A percentile compares a stretch with the other conserved stretches of the same genome.
Conservation (phyloP, 2,113 vertebrate genomes). For the Pachypanchax playfairii region DNA sequence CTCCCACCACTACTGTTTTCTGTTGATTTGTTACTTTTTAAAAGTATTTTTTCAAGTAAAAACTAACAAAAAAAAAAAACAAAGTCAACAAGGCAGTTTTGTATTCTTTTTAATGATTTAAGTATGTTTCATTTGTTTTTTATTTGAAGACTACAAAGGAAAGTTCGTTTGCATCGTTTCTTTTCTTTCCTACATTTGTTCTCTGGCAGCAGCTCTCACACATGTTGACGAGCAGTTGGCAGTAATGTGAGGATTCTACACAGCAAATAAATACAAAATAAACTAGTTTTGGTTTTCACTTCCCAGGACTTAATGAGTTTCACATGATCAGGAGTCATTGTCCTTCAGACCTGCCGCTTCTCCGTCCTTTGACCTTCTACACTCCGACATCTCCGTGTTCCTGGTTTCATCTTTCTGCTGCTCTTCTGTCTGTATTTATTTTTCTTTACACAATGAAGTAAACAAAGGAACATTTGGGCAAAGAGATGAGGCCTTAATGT, state of each 20-base stretch:
- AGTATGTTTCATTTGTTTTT: constrained; percentile 13
- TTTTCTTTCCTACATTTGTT: constrained; percentile 1
- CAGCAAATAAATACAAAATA: constrained; percentile 9
- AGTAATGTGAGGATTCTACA: neutral
- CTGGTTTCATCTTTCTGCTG: constrained; percentile 5
- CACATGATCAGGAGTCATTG: constrained; percentile 13
- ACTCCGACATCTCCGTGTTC: neutral
- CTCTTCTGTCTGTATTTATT: constrained; percentile 72
- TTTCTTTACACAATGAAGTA: constrained; percentile 56
- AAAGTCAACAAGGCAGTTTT: constrained; percentile 66
- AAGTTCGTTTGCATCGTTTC: constrained; percentile 10
- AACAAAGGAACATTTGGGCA: constrained; percentile 61
- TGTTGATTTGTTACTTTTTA: constrained; percentile 84
- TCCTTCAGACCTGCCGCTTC: constrained; percentile 3
- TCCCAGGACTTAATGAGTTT: neutral
- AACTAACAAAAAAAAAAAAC: constrained; percentile 66
- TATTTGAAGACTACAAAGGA: constrained; percentile 9
- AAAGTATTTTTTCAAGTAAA: constrained; percentile 87
- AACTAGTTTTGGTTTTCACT: constrained; percentile 12
- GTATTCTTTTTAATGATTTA: constrained; percentile 60
- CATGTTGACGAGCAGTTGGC: neutral
- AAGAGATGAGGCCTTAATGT: constrained; percentile 34
- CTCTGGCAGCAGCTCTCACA: constrained; percentile 2
- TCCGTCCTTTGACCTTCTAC: constrained; percentile 5
- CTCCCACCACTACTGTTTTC: constrained; percentile 59